Evolutionary conservation across 2,888 invertebrate genomes (phyloP).

Genomic region (Pseudanteris insignis): DNA sequence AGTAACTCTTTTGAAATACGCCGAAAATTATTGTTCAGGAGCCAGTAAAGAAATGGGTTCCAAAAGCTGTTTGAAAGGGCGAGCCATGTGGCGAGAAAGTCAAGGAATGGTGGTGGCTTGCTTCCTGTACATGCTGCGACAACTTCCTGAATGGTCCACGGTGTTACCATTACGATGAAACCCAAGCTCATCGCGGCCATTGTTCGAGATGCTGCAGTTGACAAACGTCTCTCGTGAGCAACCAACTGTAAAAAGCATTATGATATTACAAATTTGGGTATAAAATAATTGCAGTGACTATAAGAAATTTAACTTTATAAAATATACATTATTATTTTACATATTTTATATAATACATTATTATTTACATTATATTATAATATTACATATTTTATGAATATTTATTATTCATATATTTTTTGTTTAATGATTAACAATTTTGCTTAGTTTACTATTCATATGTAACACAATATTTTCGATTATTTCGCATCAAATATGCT

Average conservation of each 20-base stretch:
- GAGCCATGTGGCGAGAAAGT: slow-evolving; percentile 87
- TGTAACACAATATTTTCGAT: too few species aligned
- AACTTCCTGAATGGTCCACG: slow-evolving; percentile 90
- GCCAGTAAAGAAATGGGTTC: slow-evolving; percentile 91
- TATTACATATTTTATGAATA: too few species aligned
- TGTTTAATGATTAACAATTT: too few species aligned
- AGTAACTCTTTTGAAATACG: slow-evolving; percentile 81
- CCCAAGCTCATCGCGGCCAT: slow-evolving; percentile 93
- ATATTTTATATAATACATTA: too few species aligned
- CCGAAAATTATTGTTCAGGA: slow-evolving; percentile 85
- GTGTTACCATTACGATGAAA: slow-evolving; percentile 90
- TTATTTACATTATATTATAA: too few species aligned
- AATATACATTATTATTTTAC: too few species aligned
- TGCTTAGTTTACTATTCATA: too few species aligned
- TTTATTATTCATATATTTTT: too few species aligned
- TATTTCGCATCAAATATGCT: too few species aligned
- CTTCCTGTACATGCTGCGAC: slow-evolving; percentile 90
- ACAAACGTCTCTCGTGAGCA: slow-evolving; percentile 76
- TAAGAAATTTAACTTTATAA: too few species aligned
- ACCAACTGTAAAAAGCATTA: slow-evolving; percentile 70
- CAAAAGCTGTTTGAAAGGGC: slow-evolving; percentile 89
- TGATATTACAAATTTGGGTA: too few species aligned
- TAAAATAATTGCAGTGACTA: too few species aligned
- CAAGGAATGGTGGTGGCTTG: slow-evolving; percentile 82
- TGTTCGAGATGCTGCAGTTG: slow-evolving; percentile 83